Conservation (phyloP, 2,888 invertebrate genomes). For the Pristionchus entomophagus region DNA sequence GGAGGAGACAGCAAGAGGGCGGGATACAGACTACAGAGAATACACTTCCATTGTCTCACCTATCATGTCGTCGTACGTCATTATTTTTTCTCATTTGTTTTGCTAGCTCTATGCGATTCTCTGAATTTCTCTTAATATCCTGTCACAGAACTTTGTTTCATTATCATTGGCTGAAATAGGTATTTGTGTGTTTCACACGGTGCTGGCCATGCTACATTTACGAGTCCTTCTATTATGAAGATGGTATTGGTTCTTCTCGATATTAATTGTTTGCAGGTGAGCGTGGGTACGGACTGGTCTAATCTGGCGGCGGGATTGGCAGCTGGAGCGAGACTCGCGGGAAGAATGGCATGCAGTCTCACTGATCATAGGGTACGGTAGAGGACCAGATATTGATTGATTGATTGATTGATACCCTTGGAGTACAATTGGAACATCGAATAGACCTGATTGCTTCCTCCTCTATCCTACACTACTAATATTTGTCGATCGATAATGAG, state of each 20-base stretch:
- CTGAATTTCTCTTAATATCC: not conserved
- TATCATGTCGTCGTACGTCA: slow-evolving; percentile 77
- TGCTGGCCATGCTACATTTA: too few relatives aligned
- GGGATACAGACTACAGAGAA: slow-evolving; percentile 76
- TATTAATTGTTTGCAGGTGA: too few relatives aligned
- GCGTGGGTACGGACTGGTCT: slow-evolving; percentile 76
- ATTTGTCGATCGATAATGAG: too few relatives aligned
- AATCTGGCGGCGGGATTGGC: slow-evolving; percentile 77
- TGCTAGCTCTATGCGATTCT: too few relatives aligned
- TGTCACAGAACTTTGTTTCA: too few relatives aligned
- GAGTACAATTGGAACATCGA: too few relatives aligned
- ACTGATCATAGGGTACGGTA: slow-evolving; percentile 36
- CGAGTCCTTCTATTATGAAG: not conserved
- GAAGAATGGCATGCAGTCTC: slow-evolving; percentile 77
- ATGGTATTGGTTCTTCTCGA: too few relatives aligned
- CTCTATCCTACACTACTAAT: too few relatives aligned
- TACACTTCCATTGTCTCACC: slow-evolving; percentile 79
- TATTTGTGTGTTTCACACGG: too few relatives aligned
- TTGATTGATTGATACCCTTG: too few relatives aligned
- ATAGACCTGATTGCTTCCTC: too few relatives aligned
- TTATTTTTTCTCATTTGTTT: not conserved
- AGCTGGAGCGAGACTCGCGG: slow-evolving; percentile 78
- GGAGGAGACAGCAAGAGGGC: slow-evolving; percentile 68
- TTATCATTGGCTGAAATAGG: too few relatives aligned
- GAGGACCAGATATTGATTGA: not conserved